Evolutionary conservation across 2,113 vertebrate genomes (phyloP), one percentile per base, ranked within the genome.

Genomic region (Aptenodytes patagonicus): DNA sequence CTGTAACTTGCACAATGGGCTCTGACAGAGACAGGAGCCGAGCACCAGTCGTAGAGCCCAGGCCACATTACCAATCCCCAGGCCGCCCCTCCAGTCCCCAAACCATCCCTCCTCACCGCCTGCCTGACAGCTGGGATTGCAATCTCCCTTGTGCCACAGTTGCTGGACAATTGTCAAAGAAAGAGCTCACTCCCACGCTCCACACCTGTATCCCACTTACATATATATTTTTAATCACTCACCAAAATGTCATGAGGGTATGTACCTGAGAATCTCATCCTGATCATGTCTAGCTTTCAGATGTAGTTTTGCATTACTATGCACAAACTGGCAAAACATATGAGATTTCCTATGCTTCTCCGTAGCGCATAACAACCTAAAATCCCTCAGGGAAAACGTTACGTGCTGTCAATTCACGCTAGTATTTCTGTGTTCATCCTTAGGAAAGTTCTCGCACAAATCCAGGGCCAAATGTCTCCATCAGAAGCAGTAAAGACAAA

Each of bases 91-190:
- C 40, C 36, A 17, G 32, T 42, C 25, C 49, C 70, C 36, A n/a
- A 18, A 49, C 13, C 52, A 44, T 34, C 46, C 44, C 17, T 47
- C 21, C 52, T 62, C 68, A 18, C 34, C 1, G 0, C 32, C 38
- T 32, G 44, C 46, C 72, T 54, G 32, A 17, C 55, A 32, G 36
- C 24, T 32, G 49, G 69, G 54, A 32, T 19, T 2, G 3, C 1
- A 0, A 7, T 17, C 54, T 51, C 4, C 0, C 54, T 42, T 29
- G 38, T 21, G 34, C n/a, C 28, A 19, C 3, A 1, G 47, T 5
- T 28, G 42, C 47, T 51, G 49, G 36, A 44, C 60, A 57, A 19
- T 4, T 64, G 17, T 18, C n/a, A n/a, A 38, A 34, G 32, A n/a
- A 34, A 34, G 32, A 42, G 42, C 42, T 55, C 34, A 32, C 18